These are phyloP conservation scores for Pygoscelis adeliae DNA, from an alignment of 2,113 vertebrate species.

Conservation along the genomic window DNA sequence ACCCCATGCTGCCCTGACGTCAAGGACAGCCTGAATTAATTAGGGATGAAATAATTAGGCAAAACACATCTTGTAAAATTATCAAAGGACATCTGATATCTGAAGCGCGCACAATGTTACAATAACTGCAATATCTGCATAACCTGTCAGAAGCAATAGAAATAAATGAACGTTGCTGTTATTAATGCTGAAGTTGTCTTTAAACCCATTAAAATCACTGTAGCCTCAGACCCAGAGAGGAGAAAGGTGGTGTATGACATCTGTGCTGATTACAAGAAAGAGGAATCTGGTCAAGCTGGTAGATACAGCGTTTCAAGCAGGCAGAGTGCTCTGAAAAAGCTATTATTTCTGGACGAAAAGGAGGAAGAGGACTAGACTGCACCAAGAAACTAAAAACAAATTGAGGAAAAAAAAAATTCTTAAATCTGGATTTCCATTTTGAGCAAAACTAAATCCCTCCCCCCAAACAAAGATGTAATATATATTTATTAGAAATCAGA, in stretches of 20 bases:
- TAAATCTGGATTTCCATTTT: background rate
- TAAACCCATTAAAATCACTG: conserved; percentile 11
- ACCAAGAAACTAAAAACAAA: background rate
- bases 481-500: background rate
- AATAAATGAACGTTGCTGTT: background rate
- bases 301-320: background rate
- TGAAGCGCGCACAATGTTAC: background rate
- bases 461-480: background rate
- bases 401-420: background rate
- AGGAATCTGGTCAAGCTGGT: conserved; percentile 45
- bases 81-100: conserved; percentile 30
- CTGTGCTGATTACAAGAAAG: background rate
- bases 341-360: background rate
- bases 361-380: background rate
- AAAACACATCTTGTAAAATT: conserved; percentile 47
- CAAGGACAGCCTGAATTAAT: conserved; percentile 11
- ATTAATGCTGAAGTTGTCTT: conserved; percentile 34
- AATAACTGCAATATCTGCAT: conserved; percentile 21
- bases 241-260: conserved; percentile 17
- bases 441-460: background rate
- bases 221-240: background rate
- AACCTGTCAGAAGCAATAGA: conserved; percentile 41
- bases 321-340: conserved; percentile 21
- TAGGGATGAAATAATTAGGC: conserved; percentile 22
- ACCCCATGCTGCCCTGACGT: background rate